Evolutionary conservation across 2,888 invertebrate species (phyloP), one percentile per base, ranked within the genome.

Genomic region (Sipha maydis): DNA sequence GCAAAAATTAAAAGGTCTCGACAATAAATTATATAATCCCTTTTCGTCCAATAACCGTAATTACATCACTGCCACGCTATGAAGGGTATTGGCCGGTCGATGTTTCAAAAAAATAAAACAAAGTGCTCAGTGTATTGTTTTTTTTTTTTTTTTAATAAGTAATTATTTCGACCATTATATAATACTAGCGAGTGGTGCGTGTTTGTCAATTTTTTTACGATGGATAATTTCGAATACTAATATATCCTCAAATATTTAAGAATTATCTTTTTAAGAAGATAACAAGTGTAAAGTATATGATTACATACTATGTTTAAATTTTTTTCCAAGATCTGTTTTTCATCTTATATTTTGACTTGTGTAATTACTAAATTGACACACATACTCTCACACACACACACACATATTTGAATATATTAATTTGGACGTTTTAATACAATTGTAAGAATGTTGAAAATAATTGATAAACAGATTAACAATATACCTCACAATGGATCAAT

Each of bases 1-100:
- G 85, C 85, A 67, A 85, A 85, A 85, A 85, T 85, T 85, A 85
- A 85, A 85, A 77, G 84, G 82, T 48, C 85, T 21, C 48, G n/a
- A 85, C 85, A 67, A 77, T 85, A 85, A 85, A 85, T 85, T 85
- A 85, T 85, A 85, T 67, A 85, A 85, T 38, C 67, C 85, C 77
- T 77, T 85, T 85, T 67, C 67, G 85, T 85, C 85, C 75, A 85
- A 85, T 85, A 85, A 85, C 77, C 67, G 85, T 85, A 85, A 85
- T 85, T 85, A 85, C 85, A 69, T 41, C 82, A 41, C 48, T 28
- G 41, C 75, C 41, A n/a, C n/a, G 75, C 34, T n/a, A n/a, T n/a
- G 76, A 11, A 21, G 71, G 34, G 48, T 38, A 67, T 69, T 41
- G 82, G 41, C 31, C 73, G 73, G 75, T 83, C 73, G 73, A 75